phyloP scores from a whole-genome alignment of 1,140 invertebrate genomes.

The Orchestia grillus region DNA sequence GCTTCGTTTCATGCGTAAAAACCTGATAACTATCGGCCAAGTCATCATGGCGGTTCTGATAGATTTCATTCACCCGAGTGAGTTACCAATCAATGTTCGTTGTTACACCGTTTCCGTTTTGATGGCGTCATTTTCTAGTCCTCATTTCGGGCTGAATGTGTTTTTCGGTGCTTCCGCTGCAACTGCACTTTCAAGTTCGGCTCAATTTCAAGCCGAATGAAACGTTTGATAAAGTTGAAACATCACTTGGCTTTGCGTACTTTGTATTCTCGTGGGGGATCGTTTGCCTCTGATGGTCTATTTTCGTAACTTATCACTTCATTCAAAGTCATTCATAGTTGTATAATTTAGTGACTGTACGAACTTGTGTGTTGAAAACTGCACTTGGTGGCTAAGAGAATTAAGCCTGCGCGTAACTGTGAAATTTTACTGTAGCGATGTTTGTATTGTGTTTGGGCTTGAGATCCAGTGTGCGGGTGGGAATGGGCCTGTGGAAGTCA shows the following conservation, averaged over 20 bases:
- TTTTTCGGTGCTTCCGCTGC: neutral
- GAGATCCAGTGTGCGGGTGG: neutral
- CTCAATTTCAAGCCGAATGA: no score
- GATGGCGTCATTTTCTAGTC: neutral
- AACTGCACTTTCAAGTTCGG: neutral
- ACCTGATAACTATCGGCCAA: no score
- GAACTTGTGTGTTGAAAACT: neutral
- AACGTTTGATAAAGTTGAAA: neutral
- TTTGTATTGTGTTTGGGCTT: neutral
- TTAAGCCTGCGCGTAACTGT: neutral
- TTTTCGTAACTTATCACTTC: neutral
- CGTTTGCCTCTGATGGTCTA: neutral
- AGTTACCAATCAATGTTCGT: no score
- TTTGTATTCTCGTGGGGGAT: neutral
- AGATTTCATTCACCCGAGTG: no score
- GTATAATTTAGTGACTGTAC: neutral
- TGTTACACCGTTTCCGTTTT: neutral
- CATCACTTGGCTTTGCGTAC: neutral
- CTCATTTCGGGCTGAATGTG: neutral
- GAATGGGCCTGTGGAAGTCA: neutral
- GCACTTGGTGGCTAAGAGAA: neutral
- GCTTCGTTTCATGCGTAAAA: no score
- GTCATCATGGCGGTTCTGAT: no score
- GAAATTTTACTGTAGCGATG: neutral
- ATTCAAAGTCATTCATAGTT: neutral